Evolutionary conservation across 2,888 invertebrate species (phyloP).

Genomic region (Lissonota sp.): DNA sequence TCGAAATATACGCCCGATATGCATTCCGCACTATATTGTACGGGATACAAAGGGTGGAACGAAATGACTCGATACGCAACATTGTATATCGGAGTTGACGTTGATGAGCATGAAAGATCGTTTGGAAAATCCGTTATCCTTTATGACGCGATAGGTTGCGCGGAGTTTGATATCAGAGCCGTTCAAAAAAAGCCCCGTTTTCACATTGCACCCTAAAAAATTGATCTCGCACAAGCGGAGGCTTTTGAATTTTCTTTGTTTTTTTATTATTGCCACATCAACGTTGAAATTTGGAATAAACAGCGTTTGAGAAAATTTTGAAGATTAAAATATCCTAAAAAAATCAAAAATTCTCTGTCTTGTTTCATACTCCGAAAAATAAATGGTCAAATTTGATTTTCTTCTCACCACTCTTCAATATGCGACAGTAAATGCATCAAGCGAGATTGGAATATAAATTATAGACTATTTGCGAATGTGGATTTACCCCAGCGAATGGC

Average conservation of each 20-base stretch:
- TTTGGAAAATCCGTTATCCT: neutral
- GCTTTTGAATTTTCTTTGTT: too few species aligned
- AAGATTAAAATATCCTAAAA: too few species aligned
- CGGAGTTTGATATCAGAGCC: neutral
- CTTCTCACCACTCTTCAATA: neutral
- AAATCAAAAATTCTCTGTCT: too few species aligned
- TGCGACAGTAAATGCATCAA: conserved; percentile 14
- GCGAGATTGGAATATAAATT: neutral
- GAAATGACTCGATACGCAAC: neutral
- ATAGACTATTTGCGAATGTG: too few species aligned
- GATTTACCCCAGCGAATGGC: too few species aligned
- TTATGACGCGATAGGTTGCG: neutral
- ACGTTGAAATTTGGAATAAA: too few species aligned
- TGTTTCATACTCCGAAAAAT: too few species aligned
- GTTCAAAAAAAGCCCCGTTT: neutral
- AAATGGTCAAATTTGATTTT: too few species aligned
- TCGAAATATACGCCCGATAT: neutral
- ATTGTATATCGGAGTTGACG: neutral
- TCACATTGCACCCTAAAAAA: neutral
- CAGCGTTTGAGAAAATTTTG: too few species aligned
- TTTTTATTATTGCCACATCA: too few species aligned
- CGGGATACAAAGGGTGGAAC: neutral
- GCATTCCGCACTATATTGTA: neutral
- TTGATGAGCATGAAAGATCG: neutral
- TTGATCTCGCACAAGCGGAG: too few species aligned